Percentiles rank a stretch among this genome's conserved stretches.
phyloP scores from a whole-genome alignment of 2,888 invertebrate species.

The Plagodis dolabraria region DNA sequence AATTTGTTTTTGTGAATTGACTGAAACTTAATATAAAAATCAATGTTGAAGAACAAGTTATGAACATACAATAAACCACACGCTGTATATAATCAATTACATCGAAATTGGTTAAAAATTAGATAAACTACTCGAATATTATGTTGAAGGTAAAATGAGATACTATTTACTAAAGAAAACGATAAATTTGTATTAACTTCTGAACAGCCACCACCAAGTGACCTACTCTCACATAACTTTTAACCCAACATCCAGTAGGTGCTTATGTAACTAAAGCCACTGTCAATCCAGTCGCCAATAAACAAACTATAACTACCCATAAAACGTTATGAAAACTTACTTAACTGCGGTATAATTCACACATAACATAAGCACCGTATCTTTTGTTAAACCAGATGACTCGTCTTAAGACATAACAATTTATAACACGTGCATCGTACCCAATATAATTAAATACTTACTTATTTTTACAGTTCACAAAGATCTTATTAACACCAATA shows the following conservation, averaged over 20 bases:
- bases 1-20: no score
- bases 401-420: conserved; percentile 26
- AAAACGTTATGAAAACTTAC: conserved; percentile 19
- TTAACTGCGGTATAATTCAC: conserved; percentile 17
- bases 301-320: conserved; percentile 16
- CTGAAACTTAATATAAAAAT: no score
- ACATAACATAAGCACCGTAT: conserved; percentile 8
- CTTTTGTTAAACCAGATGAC: conserved; percentile 26
- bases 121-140: no score
- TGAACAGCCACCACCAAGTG: conserved; percentile 2
- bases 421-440: conserved; percentile 24
- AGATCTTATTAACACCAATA: neutral
- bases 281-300: conserved; percentile 3
- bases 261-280: neutral
- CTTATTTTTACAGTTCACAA: neutral
- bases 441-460: conserved; percentile 8
- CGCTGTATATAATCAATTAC: no score
- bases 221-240: conserved; percentile 7
- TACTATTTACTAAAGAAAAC: neutral
- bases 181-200: neutral
- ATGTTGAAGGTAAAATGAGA: no score
- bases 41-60: no score
- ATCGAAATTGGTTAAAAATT: no score
- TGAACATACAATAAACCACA: no score
- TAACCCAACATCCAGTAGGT: neutral